phyloP scores from a whole-genome alignment of 1,140 invertebrate genomes.

The Sitodiplosis mosellana region DNA sequence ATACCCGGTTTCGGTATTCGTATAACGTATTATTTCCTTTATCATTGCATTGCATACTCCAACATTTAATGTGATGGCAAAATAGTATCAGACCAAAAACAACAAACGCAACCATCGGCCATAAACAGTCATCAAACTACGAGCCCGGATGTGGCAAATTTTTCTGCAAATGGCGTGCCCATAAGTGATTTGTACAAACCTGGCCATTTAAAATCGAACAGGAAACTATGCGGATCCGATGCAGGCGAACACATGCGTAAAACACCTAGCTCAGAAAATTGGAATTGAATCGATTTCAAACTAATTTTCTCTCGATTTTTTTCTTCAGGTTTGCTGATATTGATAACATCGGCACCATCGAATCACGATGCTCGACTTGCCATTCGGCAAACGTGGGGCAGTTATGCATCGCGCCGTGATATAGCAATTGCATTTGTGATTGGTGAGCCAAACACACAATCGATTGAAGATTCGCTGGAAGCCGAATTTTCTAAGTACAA shows the following conservation, averaged over 20 bases:
- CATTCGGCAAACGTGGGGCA: slow-evolving; percentile 72
- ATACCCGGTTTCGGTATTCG: too few species aligned
- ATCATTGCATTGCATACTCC: slow-evolving; percentile 14
- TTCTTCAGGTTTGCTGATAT: slow-evolving; percentile 33
- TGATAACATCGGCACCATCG: slow-evolving; percentile 61
- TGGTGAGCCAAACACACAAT: slow-evolving; percentile 37
- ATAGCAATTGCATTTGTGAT: slow-evolving; percentile 59
- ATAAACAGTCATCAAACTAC: slow-evolving; percentile 7
- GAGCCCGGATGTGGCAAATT: background rate
- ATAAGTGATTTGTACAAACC: slow-evolving; percentile 37
- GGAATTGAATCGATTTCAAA: too few species aligned
- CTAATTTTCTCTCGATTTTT: too few species aligned
- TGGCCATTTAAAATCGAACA: slow-evolving; percentile 39
- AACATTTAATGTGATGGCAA: slow-evolving; percentile 9
- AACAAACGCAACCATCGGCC: slow-evolving; percentile 10
- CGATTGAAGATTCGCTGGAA: slow-evolving; percentile 32
- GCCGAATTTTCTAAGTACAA: slow-evolving; percentile 50
- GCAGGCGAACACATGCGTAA: slow-evolving; percentile 36
- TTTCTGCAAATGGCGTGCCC: slow-evolving; percentile 21
- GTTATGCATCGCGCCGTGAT: slow-evolving; percentile 50
- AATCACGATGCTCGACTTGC: slow-evolving; percentile 54
- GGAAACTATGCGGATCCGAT: slow-evolving; percentile 39
- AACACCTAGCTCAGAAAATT: too few species aligned
- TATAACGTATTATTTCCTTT: too few species aligned
- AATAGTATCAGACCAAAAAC: slow-evolving; percentile 6